phyloP scores from a whole-genome alignment of 2,797 vertebrate genomes.

The Etheostoma perlongum region DNA sequence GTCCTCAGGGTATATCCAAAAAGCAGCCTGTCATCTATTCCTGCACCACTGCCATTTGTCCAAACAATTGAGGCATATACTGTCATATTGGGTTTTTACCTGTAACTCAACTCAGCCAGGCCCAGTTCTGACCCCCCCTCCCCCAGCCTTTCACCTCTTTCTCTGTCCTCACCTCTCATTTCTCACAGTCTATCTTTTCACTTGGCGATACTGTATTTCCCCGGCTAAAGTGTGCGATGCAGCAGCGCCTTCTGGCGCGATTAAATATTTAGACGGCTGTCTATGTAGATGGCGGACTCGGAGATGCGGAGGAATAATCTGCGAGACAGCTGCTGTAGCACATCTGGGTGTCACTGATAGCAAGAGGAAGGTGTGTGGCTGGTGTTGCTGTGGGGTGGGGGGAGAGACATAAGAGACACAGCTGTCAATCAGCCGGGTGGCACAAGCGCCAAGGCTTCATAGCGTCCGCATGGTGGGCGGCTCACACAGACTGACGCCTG shows the following conservation, averaged over 20 bases:
- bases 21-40: slow-evolving; percentile 67
- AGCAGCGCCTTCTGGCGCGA: slow-evolving; percentile 76
- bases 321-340: slow-evolving; percentile 79
- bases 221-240: slow-evolving; percentile 67
- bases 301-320: slow-evolving; percentile 77
- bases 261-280: slow-evolving; percentile 84
- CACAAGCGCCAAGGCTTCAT: slow-evolving; percentile 35
- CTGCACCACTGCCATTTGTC: slow-evolving; percentile 66
- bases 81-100: slow-evolving; percentile 70
- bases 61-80: slow-evolving; percentile 58
- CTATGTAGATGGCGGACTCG: slow-evolving; percentile 69
- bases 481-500: slow-evolving; percentile 68
- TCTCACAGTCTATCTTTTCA: slow-evolving; percentile 24
- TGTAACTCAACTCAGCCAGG: slow-evolving; percentile 50
- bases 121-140: slow-evolving; percentile 44
- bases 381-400: slow-evolving; percentile 52
- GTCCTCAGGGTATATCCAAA: slow-evolving; percentile 71
- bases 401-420: slow-evolving; percentile 65
- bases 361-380: slow-evolving; percentile 69
- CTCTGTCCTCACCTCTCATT: slow-evolving; percentile 41
- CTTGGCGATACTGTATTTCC: slow-evolving; percentile 66
- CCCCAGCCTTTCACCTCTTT: slow-evolving; percentile 42
- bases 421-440: slow-evolving; percentile 78
- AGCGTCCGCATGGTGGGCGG: slow-evolving; percentile 46
- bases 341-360: slow-evolving; percentile 86